phyloP scores from a whole-genome alignment of 2,888 invertebrate genomes.

The Minunthozetes semirufus region DNA sequence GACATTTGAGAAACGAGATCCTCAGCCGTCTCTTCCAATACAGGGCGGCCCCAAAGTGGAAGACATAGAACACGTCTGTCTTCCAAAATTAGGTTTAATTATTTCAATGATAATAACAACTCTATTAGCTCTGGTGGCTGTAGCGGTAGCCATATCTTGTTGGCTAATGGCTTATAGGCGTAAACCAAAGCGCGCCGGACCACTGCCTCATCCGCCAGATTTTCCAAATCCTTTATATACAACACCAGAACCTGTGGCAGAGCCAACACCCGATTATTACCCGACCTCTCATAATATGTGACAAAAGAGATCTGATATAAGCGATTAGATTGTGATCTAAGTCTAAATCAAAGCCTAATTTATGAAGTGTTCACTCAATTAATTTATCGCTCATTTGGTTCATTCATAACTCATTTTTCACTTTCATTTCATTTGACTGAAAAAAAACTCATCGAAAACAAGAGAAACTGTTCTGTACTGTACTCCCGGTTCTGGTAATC shows the following conservation, averaged over 20 bases:
- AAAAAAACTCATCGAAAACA: background rate
- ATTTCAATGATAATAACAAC: slow-evolving; percentile 87
- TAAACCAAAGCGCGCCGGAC: slow-evolving; percentile 71
- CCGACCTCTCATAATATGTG: slow-evolving; percentile 42
- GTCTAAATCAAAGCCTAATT: slow-evolving; percentile 30
- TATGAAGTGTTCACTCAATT: slow-evolving; percentile 26
- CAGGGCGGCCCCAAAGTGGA: slow-evolving; percentile 57
- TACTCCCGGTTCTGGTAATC: slow-evolving; percentile 15
- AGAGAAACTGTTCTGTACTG: too few species aligned
- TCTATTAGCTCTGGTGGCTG: slow-evolving; percentile 79
- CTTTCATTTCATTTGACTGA: background rate
- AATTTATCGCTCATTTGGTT: slow-evolving; percentile 27
- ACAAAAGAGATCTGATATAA: background rate
- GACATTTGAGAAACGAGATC: slow-evolving; percentile 64
- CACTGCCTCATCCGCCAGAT: slow-evolving; percentile 87
- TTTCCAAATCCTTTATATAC: slow-evolving; percentile 89
- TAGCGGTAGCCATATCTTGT: slow-evolving; percentile 87
- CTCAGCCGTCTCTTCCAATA: slow-evolving; percentile 59
- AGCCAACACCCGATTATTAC: slow-evolving; percentile 73
- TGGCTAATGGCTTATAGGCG: slow-evolving; percentile 90
- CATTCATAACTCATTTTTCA: background rate
- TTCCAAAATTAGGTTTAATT: slow-evolving; percentile 85
- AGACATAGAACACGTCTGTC: slow-evolving; percentile 76
- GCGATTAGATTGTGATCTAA: background rate
- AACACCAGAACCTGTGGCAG: slow-evolving; percentile 69